Evolutionary conservation across 92 coral and sea anemone species (phyloP).

Genomic region (Actinernus sp.): DNA sequence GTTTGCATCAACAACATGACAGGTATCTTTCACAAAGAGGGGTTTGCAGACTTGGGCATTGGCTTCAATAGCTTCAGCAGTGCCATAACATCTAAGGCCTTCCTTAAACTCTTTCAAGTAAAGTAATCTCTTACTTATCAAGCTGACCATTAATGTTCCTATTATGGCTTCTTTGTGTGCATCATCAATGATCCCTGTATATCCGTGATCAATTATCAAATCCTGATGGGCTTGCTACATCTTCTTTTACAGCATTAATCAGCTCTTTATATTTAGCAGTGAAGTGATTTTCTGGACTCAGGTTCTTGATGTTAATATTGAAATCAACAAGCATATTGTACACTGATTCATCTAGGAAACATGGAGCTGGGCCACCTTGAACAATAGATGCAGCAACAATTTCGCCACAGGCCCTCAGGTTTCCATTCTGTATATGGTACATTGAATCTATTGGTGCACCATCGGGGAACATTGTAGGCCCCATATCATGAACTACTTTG

Average conservation of each 20-base stretch:
- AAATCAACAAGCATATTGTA: too few relatives aligned
- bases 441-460: conserved; percentile 64
- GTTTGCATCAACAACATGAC: conserved; percentile 66
- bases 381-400: conserved; percentile 66
- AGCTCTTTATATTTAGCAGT: too few relatives aligned
- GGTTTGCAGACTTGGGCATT: conserved; percentile 51
- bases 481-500: conserved; percentile 38
- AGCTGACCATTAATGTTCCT: conserved; percentile 35
- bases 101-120: conserved; percentile 25
- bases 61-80: conserved; percentile 18
- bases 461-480: conserved; percentile 54
- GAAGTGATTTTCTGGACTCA: too few relatives aligned
- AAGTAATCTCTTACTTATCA: conserved; percentile 43
- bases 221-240: too few relatives aligned
- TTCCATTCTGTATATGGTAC: conserved; percentile 61
- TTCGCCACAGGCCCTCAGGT: conserved; percentile 70
- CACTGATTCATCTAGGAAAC: too few relatives aligned
- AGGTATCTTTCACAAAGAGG: conserved; percentile 36
- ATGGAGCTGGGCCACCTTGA: too few relatives aligned
- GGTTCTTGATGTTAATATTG: too few relatives aligned
- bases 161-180: conserved; percentile 38
- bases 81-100: conserved; percentile 27
- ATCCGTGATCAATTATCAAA: conserved; percentile 63
- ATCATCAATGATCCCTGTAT: conserved; percentile 57
- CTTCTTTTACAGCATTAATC: too few relatives aligned